Conservation (phyloP, 2,797 vertebrate genomes). For the Amphiprion clarkii region DNA sequence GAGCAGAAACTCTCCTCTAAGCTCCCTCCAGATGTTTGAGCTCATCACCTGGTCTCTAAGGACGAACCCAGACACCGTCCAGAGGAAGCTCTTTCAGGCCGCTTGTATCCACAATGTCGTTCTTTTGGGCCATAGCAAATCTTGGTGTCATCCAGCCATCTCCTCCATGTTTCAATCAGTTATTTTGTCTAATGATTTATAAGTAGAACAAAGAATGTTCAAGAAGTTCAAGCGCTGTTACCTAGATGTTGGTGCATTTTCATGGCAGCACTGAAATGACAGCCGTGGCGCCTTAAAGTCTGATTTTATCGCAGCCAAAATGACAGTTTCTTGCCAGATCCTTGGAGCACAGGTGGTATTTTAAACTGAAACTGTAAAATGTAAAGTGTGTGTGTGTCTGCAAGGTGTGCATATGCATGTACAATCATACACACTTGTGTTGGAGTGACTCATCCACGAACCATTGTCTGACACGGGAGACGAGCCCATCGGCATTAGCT, state of each 20-base stretch:
- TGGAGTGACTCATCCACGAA: conserved; percentile 52
- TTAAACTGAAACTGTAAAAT: background rate
- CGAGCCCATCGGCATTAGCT: conserved; percentile 52
- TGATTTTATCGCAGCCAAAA: background rate
- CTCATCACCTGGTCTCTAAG: too few relatives aligned
- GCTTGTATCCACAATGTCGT: too few relatives aligned
- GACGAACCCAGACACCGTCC: too few relatives aligned
- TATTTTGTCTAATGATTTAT: background rate
- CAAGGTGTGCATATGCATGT: conserved; percentile 7
- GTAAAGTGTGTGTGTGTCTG: background rate
- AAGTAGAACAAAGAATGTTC: background rate
- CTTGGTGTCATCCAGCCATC: background rate
- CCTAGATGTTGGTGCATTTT: background rate
- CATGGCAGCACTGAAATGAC: background rate
- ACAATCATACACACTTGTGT: conserved; percentile 41
- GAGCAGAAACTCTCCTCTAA: too few relatives aligned
- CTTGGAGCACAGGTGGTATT: background rate
- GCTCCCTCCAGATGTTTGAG: too few relatives aligned
- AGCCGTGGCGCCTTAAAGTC: too few relatives aligned
- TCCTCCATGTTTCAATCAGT: background rate
- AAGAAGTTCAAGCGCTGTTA: background rate
- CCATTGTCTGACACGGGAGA: conserved; percentile 60
- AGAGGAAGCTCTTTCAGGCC: too few relatives aligned
- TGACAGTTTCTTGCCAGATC: conserved; percentile 8
- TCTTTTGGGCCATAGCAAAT: too few relatives aligned